These are phyloP conservation scores for Neotragus pygmaeus DNA, from an alignment of 2,113 vertebrate species.

Conservation along the genomic window DNA sequence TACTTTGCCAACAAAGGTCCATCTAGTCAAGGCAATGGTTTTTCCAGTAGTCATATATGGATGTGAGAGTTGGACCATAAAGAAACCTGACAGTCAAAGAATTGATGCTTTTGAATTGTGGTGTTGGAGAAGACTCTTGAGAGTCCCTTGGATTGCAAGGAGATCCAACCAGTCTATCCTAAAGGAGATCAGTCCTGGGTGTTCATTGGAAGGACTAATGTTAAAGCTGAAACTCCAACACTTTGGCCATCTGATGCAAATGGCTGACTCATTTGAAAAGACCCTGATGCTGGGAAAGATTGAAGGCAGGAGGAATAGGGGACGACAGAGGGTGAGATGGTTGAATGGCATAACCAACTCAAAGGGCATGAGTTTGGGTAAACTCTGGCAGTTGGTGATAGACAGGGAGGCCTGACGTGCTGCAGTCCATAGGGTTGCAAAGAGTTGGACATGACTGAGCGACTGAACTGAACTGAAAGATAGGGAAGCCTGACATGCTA, in stretches of 20 bases:
- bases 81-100: background rate
- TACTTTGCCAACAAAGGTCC: background rate
- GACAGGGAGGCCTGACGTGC: background rate
- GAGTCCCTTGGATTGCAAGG: background rate
- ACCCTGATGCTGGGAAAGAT: background rate
- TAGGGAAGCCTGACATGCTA: background rate
- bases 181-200: background rate
- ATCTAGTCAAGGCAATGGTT: background rate
- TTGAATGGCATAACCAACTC: background rate
- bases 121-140: background rate
- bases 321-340: background rate
- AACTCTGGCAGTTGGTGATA: background rate
- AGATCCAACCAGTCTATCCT: background rate
- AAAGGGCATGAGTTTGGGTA: background rate
- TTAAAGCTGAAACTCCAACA: background rate
- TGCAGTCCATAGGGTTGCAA: background rate
- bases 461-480: background rate
- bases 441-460: background rate
- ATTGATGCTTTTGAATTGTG: background rate
- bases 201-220: background rate
- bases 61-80: background rate
- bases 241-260: background rate
- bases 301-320: background rate
- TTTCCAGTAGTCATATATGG: background rate
- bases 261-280: background rate